These are phyloP conservation scores for Gastracanthus pulcherrimus DNA, from an alignment of 2,888 invertebrate genomes.

Conservation along the genomic window DNA sequence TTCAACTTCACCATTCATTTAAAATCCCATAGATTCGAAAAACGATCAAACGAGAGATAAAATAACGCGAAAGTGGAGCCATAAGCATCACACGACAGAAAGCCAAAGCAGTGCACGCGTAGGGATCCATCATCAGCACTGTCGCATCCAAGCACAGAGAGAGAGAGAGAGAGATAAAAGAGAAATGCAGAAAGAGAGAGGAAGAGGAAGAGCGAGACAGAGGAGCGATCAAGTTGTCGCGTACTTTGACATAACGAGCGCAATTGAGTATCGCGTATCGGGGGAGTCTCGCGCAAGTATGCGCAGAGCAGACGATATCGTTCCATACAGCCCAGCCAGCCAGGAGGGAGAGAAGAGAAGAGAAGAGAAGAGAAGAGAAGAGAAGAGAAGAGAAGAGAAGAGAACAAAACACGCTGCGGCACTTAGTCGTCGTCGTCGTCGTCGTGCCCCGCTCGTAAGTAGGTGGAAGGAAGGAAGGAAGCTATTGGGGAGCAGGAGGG, in stretches of 20 bases:
- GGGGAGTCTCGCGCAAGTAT: constrained; percentile 18
- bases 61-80: not conserved
- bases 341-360: not conserved
- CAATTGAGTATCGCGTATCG: constrained; percentile 56
- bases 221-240: constrained; percentile 53
- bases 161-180: constrained; percentile 6
- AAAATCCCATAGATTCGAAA: not conserved
- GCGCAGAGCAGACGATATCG: constrained; percentile 8
- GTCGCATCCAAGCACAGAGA: too few relatives aligned
- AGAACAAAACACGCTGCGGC: constrained; percentile 48
- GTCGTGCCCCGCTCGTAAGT: constrained; percentile 26
- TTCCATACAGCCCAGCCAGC: too few relatives aligned
- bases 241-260: constrained; percentile 57
- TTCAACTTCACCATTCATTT: not conserved
- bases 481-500: not conserved
- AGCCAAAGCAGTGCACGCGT: not conserved
- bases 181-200: not conserved
- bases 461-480: constrained; percentile 29
- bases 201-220: constrained; percentile 11
- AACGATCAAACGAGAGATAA: not conserved
- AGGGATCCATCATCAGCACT: too few relatives aligned
- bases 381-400: too few relatives aligned
- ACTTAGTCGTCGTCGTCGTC: not conserved
- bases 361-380: too few relatives aligned
- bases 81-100: not conserved